Evolutionary conservation across 2,113 vertebrate genomes (phyloP), one percentile per base, ranked within the genome.

Genomic region (Eleginops maclovinus): DNA sequence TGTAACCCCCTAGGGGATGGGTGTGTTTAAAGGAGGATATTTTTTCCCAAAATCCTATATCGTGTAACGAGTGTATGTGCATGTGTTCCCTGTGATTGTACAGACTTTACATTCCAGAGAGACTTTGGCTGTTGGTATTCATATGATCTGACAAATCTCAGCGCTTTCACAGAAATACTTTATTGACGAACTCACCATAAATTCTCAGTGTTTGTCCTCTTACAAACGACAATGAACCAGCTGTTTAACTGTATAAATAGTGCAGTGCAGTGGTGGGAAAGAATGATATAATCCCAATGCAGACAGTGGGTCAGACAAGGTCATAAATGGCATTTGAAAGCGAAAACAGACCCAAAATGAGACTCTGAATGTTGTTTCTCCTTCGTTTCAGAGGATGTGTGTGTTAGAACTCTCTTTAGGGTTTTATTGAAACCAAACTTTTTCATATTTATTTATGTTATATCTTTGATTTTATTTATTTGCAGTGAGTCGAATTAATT

Each of bases 51-150:
- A 75, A 75, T 72, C 70, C 22, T 61, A 31, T 31, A 53, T 83
- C 64, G 19, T 82, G 59, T 81, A 68, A 40, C 0, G 19, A 85
- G 60, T 81, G 62, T 82, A 43, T 82, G 21, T 83, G 62, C 26
- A 76, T 58, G 58, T 68, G 75, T 65, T 66, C 49, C 44, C 9
- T 69, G 64, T 72, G 47, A 73, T 73, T 69, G 58, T 54, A 53
- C 36, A 17, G 28, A 69, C 51, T 72, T 75, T 58, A 53, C n/a
- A 64, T 31, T 74, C 66, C 31, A 70, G 17, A 54, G 43, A 50
- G 2, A 31, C 21, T 62, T 54, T 28, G 26, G 4, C 64, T 26
- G 43, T 47, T 47, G 16, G 28, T 60, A 46, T 56, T 81, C 8
- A 16, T 26, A 15, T 58, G 61, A 2, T 66, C 21, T 41, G 26